phyloP scores from a whole-genome alignment of 92 coral and sea anemone species.

The Nematostella vectensis region DNA sequence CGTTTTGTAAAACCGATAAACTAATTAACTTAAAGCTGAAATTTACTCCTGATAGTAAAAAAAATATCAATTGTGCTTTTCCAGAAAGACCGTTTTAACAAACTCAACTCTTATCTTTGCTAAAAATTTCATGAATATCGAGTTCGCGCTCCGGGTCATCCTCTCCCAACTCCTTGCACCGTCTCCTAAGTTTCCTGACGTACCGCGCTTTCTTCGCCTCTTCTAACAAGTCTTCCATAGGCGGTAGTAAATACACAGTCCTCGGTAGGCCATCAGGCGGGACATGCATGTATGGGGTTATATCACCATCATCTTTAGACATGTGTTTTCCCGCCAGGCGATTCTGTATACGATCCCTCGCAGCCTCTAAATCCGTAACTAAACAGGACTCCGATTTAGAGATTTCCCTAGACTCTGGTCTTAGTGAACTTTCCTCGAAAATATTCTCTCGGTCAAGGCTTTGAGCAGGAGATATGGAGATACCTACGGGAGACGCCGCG shows the following conservation, averaged over 20 bases:
- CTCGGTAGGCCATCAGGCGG: constrained; percentile 98
- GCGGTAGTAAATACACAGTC: constrained; percentile 82
- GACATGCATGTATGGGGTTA: constrained; percentile 69
- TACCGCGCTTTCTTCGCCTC: constrained; percentile 97
- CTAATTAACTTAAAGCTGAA: too few species aligned
- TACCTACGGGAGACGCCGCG: too few species aligned
- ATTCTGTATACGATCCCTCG: constrained; percentile 60
- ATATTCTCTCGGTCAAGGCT: too few species aligned
- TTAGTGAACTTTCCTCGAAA: not conserved
- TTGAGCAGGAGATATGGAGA: too few species aligned
- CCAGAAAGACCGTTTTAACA: too few species aligned
- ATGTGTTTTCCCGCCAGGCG: constrained; percentile 24
- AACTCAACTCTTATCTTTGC: constrained; percentile 32
- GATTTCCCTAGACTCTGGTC: not conserved
- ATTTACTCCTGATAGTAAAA: too few species aligned
- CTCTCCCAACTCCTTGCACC: constrained; percentile 27
- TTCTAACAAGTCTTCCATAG: constrained; percentile 55
- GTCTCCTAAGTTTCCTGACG: constrained; percentile 62
- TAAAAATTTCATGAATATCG: constrained; percentile 86
- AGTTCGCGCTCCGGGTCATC: constrained; percentile 93
- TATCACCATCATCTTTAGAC: constrained; percentile 34
- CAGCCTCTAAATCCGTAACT: constrained; percentile 44
- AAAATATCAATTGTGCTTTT: too few species aligned
- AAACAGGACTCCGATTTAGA: constrained; percentile 34
- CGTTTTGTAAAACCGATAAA: too few species aligned